Evolutionary conservation across 2,888 invertebrate genomes (phyloP).

Genomic region (Erebia aethiops): DNA sequence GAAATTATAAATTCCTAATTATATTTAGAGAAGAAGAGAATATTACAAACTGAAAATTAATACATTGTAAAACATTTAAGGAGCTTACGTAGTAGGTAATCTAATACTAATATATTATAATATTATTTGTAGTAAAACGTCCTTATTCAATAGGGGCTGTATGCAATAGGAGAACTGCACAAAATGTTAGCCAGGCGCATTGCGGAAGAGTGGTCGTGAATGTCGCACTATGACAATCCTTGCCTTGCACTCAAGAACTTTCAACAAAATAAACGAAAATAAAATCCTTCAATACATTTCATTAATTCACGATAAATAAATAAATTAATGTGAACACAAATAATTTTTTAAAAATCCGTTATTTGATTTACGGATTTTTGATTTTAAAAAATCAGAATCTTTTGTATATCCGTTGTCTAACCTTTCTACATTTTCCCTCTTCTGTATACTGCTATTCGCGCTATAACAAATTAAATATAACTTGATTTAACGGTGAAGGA

Average conservation of each 20-base stretch:
- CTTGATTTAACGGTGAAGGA: no score
- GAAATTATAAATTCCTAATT: no score
- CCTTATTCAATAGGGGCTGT: neutral
- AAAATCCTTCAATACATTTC: neutral
- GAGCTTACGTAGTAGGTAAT: neutral
- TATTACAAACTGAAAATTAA: neutral
- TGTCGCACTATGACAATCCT: constrained; percentile 40
- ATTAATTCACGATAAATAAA: neutral
- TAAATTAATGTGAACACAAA: neutral
- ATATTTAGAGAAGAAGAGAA: neutral
- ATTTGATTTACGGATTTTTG: no score
- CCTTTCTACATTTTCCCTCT: no score
- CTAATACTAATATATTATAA: neutral
- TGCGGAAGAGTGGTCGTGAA: constrained; percentile 46
- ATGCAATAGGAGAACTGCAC: constrained; percentile 34
- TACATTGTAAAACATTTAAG: neutral
- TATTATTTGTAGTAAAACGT: neutral
- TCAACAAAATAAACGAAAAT: neutral
- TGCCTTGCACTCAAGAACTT: constrained; percentile 21
- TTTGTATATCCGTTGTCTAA: no score
- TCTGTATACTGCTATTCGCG: no score
- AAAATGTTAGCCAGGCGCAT: constrained; percentile 43
- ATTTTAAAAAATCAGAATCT: no score
- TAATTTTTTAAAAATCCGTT: neutral
- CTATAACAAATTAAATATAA: no score